A percentile compares a stretch with the other conserved stretches of the same genome.
Conservation (phyloP, 1,140 invertebrate species). For the Potamilus streckersoni region DNA sequence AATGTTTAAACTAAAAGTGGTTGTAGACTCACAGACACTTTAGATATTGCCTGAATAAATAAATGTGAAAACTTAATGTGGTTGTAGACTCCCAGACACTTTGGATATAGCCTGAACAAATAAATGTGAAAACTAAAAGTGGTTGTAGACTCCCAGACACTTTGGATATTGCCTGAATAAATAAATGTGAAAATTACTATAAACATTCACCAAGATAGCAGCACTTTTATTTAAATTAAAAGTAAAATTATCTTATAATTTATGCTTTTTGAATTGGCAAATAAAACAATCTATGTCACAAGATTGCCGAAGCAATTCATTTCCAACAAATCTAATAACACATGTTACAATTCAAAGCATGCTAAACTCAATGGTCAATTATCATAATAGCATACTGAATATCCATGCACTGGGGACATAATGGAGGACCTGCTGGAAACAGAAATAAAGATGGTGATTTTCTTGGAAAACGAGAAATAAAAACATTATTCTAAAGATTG, state of each 20-base stretch:
- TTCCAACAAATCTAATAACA: neutral
- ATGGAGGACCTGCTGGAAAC: no score
- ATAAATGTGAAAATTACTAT: slow-evolving; percentile 29
- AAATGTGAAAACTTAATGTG: slow-evolving; percentile 64
- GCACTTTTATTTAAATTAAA: neutral
- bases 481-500: no score
- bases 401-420: no score
- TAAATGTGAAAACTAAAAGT: slow-evolving; percentile 71
- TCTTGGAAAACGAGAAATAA: no score
- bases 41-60: slow-evolving; percentile 82
- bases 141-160: slow-evolving; percentile 92
- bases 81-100: slow-evolving; percentile 90
- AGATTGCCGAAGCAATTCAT: neutral
- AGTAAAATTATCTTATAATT: neutral
- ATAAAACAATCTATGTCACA: neutral
- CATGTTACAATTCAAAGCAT: neutral
- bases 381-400: no score
- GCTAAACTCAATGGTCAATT: no score
- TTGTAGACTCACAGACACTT: slow-evolving; percentile 90
- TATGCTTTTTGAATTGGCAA: neutral
- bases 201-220: neutral
- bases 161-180: slow-evolving; percentile 84
- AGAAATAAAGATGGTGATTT: no score
- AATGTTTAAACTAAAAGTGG: slow-evolving; percentile 75
- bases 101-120: slow-evolving; percentile 85